Evolutionary conservation across 37 sponge, comb jelly and placozoan genomes (phyloP).

Genomic region (Tethya wilhelma): DNA sequence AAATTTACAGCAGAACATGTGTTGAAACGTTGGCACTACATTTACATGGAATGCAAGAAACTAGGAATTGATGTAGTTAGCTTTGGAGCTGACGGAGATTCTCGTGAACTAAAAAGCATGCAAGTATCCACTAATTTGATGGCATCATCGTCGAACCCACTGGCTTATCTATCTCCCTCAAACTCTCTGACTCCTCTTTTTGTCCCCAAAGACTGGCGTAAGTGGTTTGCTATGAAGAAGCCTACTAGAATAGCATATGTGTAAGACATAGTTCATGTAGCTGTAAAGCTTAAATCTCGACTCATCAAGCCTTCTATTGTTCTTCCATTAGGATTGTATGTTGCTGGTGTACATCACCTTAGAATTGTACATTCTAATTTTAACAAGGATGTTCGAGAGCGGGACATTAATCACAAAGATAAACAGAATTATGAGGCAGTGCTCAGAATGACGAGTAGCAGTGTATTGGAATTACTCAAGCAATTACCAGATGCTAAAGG

Average conservation of each 20-base stretch:
- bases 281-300: constrained; percentile 42
- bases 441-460: not conserved
- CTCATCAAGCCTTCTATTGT: constrained; percentile 48
- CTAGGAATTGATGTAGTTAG: constrained; percentile 39
- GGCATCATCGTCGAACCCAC: not conserved
- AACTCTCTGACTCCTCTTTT: no score
- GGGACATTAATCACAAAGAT: constrained; percentile 39
- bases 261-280: constrained; percentile 62
- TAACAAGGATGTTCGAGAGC: constrained; percentile 43
- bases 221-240: constrained; percentile 34
- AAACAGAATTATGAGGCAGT: constrained; percentile 64
- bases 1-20: constrained; percentile 33
- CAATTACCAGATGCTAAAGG: constrained; percentile 62
- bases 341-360: constrained; percentile 55
- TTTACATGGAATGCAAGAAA: constrained; percentile 43
- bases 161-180: not conserved
- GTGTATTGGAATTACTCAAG: not conserved
- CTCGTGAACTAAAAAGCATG: constrained; percentile 52
- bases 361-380: constrained; percentile 16
- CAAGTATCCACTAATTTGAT: constrained; percentile 19
- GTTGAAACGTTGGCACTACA: constrained; percentile 50
- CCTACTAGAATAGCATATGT: constrained; percentile 51
- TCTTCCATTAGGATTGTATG: constrained; percentile 45
- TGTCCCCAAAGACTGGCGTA: constrained; percentile 33
- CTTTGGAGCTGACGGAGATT: constrained; percentile 70